phyloP scores from a whole-genome alignment of 92 coral and sea anemone genomes.

The Palythoa caribaeorum region DNA sequence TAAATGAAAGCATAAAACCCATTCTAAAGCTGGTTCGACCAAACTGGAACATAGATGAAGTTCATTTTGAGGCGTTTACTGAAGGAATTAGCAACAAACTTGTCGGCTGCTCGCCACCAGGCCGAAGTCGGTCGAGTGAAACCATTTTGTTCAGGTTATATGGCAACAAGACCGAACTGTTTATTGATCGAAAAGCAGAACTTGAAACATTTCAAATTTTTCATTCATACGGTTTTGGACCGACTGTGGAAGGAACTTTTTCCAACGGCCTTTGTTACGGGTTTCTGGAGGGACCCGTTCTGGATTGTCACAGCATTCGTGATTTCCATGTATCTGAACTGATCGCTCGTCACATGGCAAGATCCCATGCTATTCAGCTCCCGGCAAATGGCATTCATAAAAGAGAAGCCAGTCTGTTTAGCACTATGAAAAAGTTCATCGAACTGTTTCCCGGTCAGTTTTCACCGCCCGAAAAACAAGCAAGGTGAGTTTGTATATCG shows the following conservation, averaged over 20 bases:
- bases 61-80: conserved; percentile 76
- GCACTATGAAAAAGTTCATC: conserved; percentile 75
- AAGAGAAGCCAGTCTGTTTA: conserved; percentile 68
- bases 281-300: conserved; percentile 79
- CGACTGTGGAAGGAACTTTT: conserved; percentile 87
- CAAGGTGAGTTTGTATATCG: conserved; percentile 60
- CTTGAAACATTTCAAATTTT: conserved; percentile 82
- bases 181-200: conserved; percentile 91
- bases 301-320: conserved; percentile 77
- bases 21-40: conserved; percentile 77
- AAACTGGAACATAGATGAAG: conserved; percentile 73
- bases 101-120: conserved; percentile 77
- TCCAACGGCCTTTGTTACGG: conserved; percentile 91
- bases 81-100: conserved; percentile 98
- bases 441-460: conserved; percentile 86
- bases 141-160: conserved; percentile 85
- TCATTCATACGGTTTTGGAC: conserved; percentile 84
- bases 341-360: conserved; percentile 91
- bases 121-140: conserved; percentile 65
- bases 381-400: conserved; percentile 54
- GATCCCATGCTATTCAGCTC: conserved; percentile 79
- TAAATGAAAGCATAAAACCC: conserved; percentile 71
- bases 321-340: conserved; percentile 78
- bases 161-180: conserved; percentile 95
- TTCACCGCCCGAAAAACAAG: conserved; percentile 71